Conservation (phyloP, 92 coral and sea anemone genomes). For the Nematostella vectensis region DNA sequence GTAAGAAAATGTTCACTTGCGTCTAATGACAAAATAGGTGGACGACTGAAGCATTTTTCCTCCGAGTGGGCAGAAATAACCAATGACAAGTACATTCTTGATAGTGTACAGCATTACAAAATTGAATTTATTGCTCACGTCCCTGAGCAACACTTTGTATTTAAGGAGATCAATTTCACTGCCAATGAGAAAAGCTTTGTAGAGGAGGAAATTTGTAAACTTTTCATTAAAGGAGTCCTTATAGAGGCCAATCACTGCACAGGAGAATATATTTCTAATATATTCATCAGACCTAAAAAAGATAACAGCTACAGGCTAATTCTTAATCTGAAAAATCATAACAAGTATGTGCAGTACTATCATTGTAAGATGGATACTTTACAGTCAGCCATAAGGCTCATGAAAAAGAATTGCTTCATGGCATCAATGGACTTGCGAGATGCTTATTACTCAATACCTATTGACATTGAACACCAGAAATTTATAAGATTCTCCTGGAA, state of each 20-base stretch:
- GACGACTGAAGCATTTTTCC: constrained; percentile 42
- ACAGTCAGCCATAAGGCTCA: constrained; percentile 9
- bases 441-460: constrained; percentile 18
- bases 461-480: constrained; percentile 3
- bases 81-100: constrained; percentile 37
- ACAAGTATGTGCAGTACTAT: constrained; percentile 9
- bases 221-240: too few relatives aligned
- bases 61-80: constrained; percentile 26
- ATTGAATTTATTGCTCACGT: constrained; percentile 16
- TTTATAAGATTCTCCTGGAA: constrained; percentile 14
- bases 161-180: too few relatives aligned
- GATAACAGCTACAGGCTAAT: constrained; percentile 17
- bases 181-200: too few relatives aligned
- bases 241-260: neutral
- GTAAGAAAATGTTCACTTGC: constrained; percentile 6
- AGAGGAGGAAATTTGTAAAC: too few relatives aligned
- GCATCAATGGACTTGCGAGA: constrained; percentile 24
- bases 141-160: constrained; percentile 15
- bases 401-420: constrained; percentile 14
- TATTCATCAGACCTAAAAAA: constrained; percentile 10
- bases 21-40: constrained; percentile 36
- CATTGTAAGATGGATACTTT: constrained; percentile 30
- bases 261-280: constrained; percentile 19
- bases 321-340: constrained; percentile 13
- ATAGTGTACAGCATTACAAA: constrained; percentile 26